Percentiles rank a stretch among this genome's conserved stretches.
Conservation (phyloP, 2,888 invertebrate species). For the Biston betularia region DNA sequence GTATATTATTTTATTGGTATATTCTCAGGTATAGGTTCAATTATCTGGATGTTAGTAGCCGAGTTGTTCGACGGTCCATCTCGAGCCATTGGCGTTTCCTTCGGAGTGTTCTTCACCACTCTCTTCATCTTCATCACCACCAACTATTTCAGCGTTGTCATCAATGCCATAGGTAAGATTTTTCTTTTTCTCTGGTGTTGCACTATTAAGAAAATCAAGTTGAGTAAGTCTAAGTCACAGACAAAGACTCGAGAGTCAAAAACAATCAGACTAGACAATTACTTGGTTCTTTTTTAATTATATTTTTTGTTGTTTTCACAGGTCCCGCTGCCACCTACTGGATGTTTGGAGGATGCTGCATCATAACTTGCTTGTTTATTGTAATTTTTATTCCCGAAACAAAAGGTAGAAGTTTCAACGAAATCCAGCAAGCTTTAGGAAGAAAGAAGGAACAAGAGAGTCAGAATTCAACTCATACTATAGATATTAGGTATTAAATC, state of each 20-base stretch:
- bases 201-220: no score
- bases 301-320: slow-evolving; percentile 1
- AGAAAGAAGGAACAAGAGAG: slow-evolving; percentile 11
- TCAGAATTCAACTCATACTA: background rate
- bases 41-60: slow-evolving; percentile 43
- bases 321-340: slow-evolving; percentile 47
- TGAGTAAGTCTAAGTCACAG: no score
- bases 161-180: slow-evolving; percentile 33
- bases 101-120: slow-evolving; percentile 30
- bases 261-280: background rate
- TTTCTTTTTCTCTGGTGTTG: no score
- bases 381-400: slow-evolving; percentile 67
- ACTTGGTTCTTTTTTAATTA: no score
- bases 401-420: slow-evolving; percentile 64
- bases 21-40: slow-evolving; percentile 51
- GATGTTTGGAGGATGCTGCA: slow-evolving; percentile 39
- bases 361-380: slow-evolving; percentile 55
- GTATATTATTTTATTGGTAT: no score
- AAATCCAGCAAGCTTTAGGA: slow-evolving; percentile 54
- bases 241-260: no score
- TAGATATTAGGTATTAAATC: background rate
- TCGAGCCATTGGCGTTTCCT: slow-evolving; percentile 45
- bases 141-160: slow-evolving; percentile 45
- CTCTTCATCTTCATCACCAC: slow-evolving; percentile 42
- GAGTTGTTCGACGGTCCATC: slow-evolving; percentile 51